phyloP scores from a whole-genome alignment of 2,113 vertebrate species.

The Myotis brandtii region DNA sequence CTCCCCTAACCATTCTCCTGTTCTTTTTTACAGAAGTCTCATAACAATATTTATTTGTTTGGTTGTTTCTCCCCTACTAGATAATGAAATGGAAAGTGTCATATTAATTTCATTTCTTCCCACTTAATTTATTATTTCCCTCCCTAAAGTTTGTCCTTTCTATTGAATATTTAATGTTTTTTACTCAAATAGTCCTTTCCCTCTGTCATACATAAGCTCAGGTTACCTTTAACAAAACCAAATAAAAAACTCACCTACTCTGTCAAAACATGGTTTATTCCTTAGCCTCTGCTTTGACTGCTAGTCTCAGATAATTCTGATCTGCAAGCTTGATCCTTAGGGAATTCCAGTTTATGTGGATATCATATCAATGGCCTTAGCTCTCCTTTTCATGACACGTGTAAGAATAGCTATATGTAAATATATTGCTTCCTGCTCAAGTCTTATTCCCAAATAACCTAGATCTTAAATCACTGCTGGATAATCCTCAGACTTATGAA shows the following conservation, averaged over 20 bases:
- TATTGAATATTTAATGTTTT: background rate
- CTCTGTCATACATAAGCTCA: background rate
- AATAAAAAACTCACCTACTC: background rate
- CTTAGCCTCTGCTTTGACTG: background rate
- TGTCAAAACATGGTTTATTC: background rate
- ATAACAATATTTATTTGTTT: background rate
- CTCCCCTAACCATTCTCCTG: background rate
- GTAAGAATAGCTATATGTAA: background rate
- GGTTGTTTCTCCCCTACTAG: background rate
- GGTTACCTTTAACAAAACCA: background rate
- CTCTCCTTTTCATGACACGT: background rate
- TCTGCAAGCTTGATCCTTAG: background rate
- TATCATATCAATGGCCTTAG: background rate
- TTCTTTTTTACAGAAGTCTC: background rate
- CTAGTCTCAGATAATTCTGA: background rate
- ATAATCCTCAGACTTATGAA: background rate
- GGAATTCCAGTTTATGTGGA: too few species aligned
- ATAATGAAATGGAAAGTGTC: background rate
- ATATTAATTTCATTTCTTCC: background rate
- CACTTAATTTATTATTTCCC: background rate
- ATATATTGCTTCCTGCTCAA: background rate
- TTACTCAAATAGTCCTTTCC: background rate
- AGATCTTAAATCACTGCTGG: background rate
- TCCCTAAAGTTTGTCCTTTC: background rate
- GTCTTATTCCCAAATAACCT: background rate